A percentile compares a stretch with the other conserved stretches of the same genome.
Conservation (phyloP, 2,797 vertebrate genomes). For the Scleropages formosus region DNA sequence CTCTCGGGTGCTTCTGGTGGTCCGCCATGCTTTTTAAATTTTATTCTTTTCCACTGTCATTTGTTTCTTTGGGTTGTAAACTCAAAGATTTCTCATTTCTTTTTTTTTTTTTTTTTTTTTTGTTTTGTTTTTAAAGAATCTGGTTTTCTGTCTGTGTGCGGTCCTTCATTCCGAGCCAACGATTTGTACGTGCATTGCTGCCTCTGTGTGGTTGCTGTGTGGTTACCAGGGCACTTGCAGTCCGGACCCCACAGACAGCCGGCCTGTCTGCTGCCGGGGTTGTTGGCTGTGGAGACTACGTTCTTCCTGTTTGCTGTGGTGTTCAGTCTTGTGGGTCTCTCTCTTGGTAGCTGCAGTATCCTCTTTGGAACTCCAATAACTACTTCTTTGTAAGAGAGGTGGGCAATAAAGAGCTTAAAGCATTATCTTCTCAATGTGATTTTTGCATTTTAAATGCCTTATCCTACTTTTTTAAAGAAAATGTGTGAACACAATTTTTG, state of each 20-base stretch:
- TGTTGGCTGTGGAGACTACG: slow-evolving; percentile 48
- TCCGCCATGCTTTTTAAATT: slow-evolving; percentile 74
- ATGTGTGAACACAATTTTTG: no score
- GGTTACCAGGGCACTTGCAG: slow-evolving; percentile 53
- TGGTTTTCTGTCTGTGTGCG: slow-evolving; percentile 53
- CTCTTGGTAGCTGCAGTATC: slow-evolving; percentile 67
- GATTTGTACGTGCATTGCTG: slow-evolving; percentile 49
- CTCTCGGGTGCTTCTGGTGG: slow-evolving; percentile 78
- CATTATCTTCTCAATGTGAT: no score
- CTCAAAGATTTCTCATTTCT: slow-evolving; percentile 43
- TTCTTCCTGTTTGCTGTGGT: slow-evolving; percentile 61
- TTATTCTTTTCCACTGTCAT: slow-evolving; percentile 50
- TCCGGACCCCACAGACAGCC: slow-evolving; percentile 36
- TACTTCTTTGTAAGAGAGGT: not conserved
- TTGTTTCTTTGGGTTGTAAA: slow-evolving; percentile 39
- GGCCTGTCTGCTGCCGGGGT: slow-evolving; percentile 56
- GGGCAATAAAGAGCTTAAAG: not conserved
- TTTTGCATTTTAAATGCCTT: no score
- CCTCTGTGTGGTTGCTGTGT: slow-evolving; percentile 43
- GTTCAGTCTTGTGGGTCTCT: slow-evolving; percentile 58
- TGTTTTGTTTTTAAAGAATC: slow-evolving; percentile 51
- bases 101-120: slow-evolving; percentile 63
- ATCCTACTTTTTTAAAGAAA: no score
- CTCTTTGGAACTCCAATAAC: slow-evolving; percentile 24
- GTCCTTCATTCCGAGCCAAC: slow-evolving; percentile 58